Percentiles rank a stretch among this genome's conserved stretches.
These are phyloP conservation scores for Acanthochromis polyacanthus DNA, from an alignment of 2,113 vertebrate species.

Conservation along the genomic window DNA sequence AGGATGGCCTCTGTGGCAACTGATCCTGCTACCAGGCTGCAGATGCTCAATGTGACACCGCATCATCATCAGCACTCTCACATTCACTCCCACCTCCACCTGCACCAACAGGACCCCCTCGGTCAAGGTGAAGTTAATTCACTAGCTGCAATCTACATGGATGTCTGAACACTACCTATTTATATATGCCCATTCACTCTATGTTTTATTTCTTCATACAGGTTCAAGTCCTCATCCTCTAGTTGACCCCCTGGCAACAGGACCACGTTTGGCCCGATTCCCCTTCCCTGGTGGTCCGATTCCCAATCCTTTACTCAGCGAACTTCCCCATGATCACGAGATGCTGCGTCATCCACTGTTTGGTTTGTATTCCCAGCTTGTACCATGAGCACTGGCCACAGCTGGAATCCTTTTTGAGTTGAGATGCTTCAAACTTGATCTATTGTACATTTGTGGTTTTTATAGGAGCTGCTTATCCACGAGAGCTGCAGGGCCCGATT, in stretches of 20 bases:
- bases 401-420: neutral
- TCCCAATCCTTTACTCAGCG: conserved; percentile 93
- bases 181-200: neutral
- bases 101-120: conserved; percentile 97
- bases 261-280: conserved; percentile 95
- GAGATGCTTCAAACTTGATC: neutral
- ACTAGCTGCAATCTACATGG: neutral
- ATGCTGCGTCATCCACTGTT: conserved; percentile 98
- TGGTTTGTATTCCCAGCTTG: conserved; percentile 83
- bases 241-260: conserved; percentile 92
- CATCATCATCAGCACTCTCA: conserved; percentile 99
- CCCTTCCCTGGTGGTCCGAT: conserved; percentile 95
- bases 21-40: conserved; percentile 93
- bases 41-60: conserved; percentile 99
- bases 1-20: conserved; percentile 95
- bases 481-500: conserved; percentile 93
- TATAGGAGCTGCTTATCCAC: conserved; percentile 90
- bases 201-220: conserved; percentile 59
- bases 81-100: conserved; percentile 98
- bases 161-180: neutral
- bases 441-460: neutral
- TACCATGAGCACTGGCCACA: neutral
- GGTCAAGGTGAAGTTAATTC: conserved; percentile 90
- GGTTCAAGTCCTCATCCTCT: conserved; percentile 94
- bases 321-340: conserved; percentile 97